phyloP scores from a whole-genome alignment of 2,113 vertebrate species.

The Macroglossus sobrinus region DNA sequence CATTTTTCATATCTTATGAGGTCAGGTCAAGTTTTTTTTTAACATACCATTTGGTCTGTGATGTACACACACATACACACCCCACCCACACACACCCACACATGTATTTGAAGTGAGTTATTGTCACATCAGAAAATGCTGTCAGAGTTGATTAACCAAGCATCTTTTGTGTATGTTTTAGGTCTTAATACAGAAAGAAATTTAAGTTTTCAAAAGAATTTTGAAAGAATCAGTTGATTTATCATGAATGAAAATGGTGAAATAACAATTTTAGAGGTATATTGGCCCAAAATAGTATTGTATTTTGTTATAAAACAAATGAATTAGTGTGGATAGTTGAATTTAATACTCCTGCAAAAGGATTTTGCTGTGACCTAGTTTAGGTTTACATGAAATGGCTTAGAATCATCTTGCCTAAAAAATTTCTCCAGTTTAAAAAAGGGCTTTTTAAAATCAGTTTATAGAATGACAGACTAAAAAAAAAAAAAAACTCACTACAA shows the following conservation, averaged over 20 bases:
- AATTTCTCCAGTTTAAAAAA: slow-evolving; percentile 12
- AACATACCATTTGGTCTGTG: background rate
- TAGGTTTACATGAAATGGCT: slow-evolving; percentile 44
- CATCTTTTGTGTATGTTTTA: slow-evolving; percentile 1
- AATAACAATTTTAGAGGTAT: slow-evolving; percentile 21
- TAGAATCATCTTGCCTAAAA: slow-evolving; percentile 40
- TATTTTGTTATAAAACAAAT: slow-evolving; percentile 31
- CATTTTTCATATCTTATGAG: background rate
- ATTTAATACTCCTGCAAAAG: slow-evolving; percentile 25
- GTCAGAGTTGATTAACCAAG: background rate
- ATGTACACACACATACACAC: background rate
- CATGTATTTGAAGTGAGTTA: background rate
- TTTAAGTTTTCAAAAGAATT: slow-evolving; percentile 31
- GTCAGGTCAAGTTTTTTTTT: background rate
- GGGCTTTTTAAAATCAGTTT: background rate
- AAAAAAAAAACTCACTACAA: background rate
- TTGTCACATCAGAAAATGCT: slow-evolving; percentile 16
- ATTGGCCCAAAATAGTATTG: background rate
- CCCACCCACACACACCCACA: background rate
- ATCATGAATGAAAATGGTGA: background rate
- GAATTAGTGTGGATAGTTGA: slow-evolving; percentile 31
- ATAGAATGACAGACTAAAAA: slow-evolving; percentile 4
- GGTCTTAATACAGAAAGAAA: background rate
- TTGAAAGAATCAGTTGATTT: background rate
- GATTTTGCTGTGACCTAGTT: slow-evolving; percentile 38